Base-by-base conservation (phyloP, 2,797 vertebrate species). In the Enteromius thamalakanensis region DNA sequence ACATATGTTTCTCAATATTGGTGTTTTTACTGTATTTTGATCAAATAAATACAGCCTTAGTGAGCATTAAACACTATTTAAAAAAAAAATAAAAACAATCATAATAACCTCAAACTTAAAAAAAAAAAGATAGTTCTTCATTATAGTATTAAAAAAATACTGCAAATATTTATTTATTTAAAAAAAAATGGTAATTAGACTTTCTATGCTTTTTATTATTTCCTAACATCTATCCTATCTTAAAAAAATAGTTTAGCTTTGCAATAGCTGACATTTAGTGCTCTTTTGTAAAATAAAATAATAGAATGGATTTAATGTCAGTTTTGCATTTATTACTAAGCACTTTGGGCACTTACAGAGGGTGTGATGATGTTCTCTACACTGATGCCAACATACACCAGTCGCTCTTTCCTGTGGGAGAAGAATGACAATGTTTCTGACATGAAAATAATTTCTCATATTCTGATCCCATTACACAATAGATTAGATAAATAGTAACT, bases 291-390 rank as follows among this genome's bases (percentile, higher is more conserved):
- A 23, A 51, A 51, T 10, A 19, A 51, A 55, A 55, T 55, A 9
- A 21, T 21, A 11, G 26, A 26, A 26, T 26, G 26, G 1, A 26
- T 26, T 26, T 26, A 26, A 26, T 26, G 26, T 26, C 26, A 26
- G 26, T 26, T 26, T 26, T 26, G 26, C 26, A 1, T 26, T 26
- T 26, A 26, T 26, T 26, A 26, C 26, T 26, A 26, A 26, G 29
- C 69, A 29, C 8, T 49, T 23, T 26, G 7, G 47, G 23, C 34
- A 90, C 97, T 95, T 92, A 99, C 97, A 60, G 96, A 92, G 19
- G 97, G 96, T 21, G 95, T 92, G 91, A 99, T 99, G 92, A 99
- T 99, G 93, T 99, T 99, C 89, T 99, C 98, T 21, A 99, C 93
- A 80, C 97, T 99, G 91, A 99, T 99, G 81, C 98, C 98, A 55